A percentile compares a stretch with the other conserved stretches of the same genome.
These are phyloP conservation scores for Netelia fuscicornis DNA, from an alignment of 2,888 invertebrate species.

Conservation along the genomic window DNA sequence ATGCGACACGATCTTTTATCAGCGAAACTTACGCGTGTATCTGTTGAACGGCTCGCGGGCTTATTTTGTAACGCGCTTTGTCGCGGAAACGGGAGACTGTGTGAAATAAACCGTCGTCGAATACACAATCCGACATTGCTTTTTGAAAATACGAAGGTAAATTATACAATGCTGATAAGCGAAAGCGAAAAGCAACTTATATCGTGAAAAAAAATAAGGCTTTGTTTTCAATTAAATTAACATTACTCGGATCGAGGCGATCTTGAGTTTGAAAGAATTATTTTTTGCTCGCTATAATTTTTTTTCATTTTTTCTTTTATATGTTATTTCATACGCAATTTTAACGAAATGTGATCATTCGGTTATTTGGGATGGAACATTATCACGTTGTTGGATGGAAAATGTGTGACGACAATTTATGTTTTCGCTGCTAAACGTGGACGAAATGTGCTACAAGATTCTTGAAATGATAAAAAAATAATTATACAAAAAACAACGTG, in stretches of 20 bases:
- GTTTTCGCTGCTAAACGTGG: not conserved
- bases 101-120: conserved; percentile 9
- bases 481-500: conserved; percentile 59
- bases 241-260: not conserved
- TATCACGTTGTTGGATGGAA: no score
- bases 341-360: no score
- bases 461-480: conserved; percentile 48
- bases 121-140: not conserved
- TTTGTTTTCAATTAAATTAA: not conserved
- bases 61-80: conserved; percentile 13
- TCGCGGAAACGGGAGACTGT: conserved; percentile 30
- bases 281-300: not conserved
- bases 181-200: not conserved
- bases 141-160: not conserved
- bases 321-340: not conserved
- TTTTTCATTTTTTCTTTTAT: not conserved
- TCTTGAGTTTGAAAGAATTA: not conserved
- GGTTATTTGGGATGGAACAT: no score
- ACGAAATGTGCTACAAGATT: not conserved
- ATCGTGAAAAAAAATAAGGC: not conserved
- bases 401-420: not conserved
- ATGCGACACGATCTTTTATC: conserved; percentile 38
- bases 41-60: not conserved
- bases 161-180: not conserved
- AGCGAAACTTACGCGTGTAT: not conserved